A percentile compares a stretch with the other conserved stretches of the same genome.
Evolutionary conservation across 2,888 invertebrate genomes (phyloP).

Genomic region (Terebella lapidaria): DNA sequence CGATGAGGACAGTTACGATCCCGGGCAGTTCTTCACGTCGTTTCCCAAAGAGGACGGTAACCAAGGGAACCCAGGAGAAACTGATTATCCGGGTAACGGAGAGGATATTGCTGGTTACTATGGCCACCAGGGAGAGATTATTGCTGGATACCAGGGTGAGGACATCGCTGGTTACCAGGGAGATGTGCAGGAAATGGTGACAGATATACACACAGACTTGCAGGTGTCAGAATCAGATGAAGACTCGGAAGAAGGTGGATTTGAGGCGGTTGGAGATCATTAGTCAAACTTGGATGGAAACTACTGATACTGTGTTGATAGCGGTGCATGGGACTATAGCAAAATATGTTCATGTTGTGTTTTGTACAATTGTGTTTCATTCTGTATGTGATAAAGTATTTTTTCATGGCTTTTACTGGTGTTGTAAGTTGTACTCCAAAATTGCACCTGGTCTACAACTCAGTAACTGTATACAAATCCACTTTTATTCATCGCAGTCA

Average conservation of each 20-base stretch:
- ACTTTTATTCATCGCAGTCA: no score
- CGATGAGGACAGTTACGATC: constrained; percentile 21
- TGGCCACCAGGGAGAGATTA: not conserved
- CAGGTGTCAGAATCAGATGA: constrained; percentile 23
- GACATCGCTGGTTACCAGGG: not conserved
- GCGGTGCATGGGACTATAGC: no score
- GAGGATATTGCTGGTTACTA: not conserved
- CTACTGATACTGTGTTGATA: no score
- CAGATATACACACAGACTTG: constrained; percentile 18
- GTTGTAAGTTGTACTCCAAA: no score
- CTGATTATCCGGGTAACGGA: not conserved
- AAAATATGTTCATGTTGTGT: no score
- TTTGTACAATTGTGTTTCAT: no score
- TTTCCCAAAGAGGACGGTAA: constrained; percentile 11
- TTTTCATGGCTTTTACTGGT: no score
- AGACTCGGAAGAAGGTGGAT: constrained; percentile 8
- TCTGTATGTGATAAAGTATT: no score
- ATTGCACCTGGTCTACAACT: no score
- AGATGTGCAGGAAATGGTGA: no score
- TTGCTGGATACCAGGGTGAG: not conserved
- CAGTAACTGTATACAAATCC: no score
- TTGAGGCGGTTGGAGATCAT: not conserved
- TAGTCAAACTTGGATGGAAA: no score
- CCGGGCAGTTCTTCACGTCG: constrained; percentile 24
- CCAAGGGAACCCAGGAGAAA: not conserved